Conservation (phyloP, 2,113 vertebrate genomes). For the Piaya cayana region DNA sequence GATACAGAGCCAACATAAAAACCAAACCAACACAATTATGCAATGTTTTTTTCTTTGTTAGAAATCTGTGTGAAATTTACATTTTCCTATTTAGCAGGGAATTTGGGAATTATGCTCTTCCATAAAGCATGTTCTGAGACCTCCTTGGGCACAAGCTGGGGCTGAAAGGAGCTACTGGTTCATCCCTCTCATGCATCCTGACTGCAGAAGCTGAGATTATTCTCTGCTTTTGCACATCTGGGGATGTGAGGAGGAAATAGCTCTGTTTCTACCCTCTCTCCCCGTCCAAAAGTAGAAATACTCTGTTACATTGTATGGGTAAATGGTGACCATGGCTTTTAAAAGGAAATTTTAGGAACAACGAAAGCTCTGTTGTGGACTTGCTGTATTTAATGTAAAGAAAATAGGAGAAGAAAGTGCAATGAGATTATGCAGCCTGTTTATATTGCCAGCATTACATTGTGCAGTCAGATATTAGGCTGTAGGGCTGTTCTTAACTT, state of each 20-base stretch:
- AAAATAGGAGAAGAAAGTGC: not conserved
- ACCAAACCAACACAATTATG: not conserved
- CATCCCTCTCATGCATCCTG: not conserved
- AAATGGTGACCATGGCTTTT: not conserved
- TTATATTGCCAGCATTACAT: not conserved
- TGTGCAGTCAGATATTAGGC: not conserved
- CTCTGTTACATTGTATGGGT: not conserved
- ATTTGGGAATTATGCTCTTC: not conserved
- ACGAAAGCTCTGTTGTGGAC: not conserved
- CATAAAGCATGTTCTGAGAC: not conserved
- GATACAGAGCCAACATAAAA: not conserved
- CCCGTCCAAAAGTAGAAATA: not conserved
- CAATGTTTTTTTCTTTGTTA: not conserved
- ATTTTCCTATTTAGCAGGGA: not conserved
- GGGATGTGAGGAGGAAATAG: not conserved
- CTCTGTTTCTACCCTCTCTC: not conserved
- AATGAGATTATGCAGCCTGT: not conserved
- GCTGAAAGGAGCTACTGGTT: not conserved
- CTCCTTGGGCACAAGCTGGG: not conserved
- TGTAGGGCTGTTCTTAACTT: not conserved
- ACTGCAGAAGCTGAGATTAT: not conserved
- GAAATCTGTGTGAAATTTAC: not conserved
- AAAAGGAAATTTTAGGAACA: not conserved
- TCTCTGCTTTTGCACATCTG: not conserved
- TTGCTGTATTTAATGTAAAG: not conserved